Evolutionary conservation across 2,113 vertebrate species (phyloP).

Genomic region (Vulpes vulpes): DNA sequence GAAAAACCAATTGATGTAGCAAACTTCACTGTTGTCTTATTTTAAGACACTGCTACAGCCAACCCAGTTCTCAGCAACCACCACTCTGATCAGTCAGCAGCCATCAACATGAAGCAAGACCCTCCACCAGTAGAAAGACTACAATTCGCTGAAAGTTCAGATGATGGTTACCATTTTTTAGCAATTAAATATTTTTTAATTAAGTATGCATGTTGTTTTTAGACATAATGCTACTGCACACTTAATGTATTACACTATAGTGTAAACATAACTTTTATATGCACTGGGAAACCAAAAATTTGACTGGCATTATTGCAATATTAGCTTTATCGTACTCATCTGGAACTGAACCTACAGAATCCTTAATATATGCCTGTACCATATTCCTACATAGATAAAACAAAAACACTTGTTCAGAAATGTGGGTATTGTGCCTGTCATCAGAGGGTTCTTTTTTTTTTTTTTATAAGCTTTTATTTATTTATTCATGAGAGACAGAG

Average conservation of each 20-base stretch:
- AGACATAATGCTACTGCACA: background rate
- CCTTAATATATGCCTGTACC: no score
- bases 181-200: background rate
- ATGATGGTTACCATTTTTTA: background rate
- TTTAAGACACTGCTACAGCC: background rate
- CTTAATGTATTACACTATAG: background rate
- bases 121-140: background rate
- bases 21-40: background rate
- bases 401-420: background rate
- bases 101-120: background rate
- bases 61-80: background rate
- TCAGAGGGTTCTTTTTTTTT: no score
- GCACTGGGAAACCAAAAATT: background rate
- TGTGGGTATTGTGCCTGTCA: background rate
- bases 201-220: background rate
- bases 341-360: background rate
- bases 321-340: background rate
- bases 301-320: background rate
- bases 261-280: background rate
- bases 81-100: background rate
- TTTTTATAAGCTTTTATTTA: no score
- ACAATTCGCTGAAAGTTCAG: background rate
- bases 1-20: background rate
- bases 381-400: background rate
- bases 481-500: no score